Conservation (phyloP, 2,113 vertebrate genomes). For the Typhlomys cinereus region DNA sequence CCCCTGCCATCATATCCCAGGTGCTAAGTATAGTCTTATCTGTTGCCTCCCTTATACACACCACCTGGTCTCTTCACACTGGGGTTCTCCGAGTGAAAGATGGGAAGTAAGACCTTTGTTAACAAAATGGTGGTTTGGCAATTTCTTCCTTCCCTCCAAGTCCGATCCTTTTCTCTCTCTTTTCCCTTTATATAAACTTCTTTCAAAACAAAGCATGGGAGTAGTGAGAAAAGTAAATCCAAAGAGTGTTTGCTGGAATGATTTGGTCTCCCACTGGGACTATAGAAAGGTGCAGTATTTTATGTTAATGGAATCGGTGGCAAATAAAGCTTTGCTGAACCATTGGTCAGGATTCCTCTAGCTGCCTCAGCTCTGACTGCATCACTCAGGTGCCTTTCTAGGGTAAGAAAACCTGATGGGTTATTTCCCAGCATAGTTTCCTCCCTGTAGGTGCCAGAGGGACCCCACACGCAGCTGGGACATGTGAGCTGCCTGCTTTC, state of each 20-base stretch:
- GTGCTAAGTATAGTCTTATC: not conserved
- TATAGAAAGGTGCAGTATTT: conserved; percentile 64
- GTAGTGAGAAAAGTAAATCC: conserved; percentile 62
- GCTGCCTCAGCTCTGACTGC: conserved; percentile 1
- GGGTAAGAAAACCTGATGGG: not conserved
- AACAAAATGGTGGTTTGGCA: not conserved
- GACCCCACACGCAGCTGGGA: not conserved
- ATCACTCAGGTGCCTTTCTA: conserved; percentile 23
- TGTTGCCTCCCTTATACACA: not conserved
- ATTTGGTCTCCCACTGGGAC: conserved; percentile 32
- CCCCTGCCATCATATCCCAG: not conserved
- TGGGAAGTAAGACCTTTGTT: not conserved
- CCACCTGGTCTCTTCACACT: not conserved
- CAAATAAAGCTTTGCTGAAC: conserved; percentile 70
- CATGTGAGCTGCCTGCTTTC: not conserved
- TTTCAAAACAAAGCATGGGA: not conserved
- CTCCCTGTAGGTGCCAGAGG: conserved; percentile 25
- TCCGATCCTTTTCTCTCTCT: not conserved
- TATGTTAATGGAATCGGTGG: conserved; percentile 57
- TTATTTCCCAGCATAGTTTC: conserved; percentile 65
- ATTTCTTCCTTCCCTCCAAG: not conserved
- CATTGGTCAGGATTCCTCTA: not conserved
- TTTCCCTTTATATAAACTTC: not conserved
- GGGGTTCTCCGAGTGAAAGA: not conserved
- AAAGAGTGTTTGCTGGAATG: conserved; percentile 31